Base-by-base conservation (phyloP, 2,888 invertebrate genomes). In the Leistus spinibarbis region DNA sequence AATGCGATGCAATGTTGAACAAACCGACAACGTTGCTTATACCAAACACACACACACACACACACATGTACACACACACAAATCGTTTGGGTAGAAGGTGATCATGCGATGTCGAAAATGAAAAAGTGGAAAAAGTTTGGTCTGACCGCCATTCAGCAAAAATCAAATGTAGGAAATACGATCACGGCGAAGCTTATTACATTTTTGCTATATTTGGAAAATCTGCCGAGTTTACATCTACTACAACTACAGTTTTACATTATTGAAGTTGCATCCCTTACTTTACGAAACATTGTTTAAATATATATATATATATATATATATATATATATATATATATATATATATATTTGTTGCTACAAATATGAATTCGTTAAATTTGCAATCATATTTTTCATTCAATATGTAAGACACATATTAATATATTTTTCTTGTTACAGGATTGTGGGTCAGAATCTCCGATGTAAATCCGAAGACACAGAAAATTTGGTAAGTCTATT, bases 1-100 rank as follows among this genome's bases (percentile, higher is more conserved):
- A 71, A 71, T 71, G 71, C 71, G 23, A 19, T 22, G 60, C 40
- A 40, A 40, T 40, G 40, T 13, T 13, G 1, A 40, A 60, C 60
- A 60, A 19, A 60, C 60, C 13, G 60, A 10, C 17, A 60, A 60
- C 60, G 17, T 17, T 60, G 40, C 40, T 40, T 10, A 7, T 13
- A 40, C 5, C 40, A 5, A 40, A 40, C 40, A 40, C 40, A 7
- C 40, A 60, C 20, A 13, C 60, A 19, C 10, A 17, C 5, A 54
- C 17, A 5, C 5, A 54, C 17, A 54, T 17, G 5, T 54, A 17
- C 54, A 54, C 17, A 53, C 53, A 10, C 10, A 53, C 10, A 54
- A 3, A 54, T 54, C 13, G 54, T 54, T 54, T n/a, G n/a, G n/a
- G n/a, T n/a, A n/a, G n/a, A n/a, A n/a, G n/a, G 4, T 7, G 40